A percentile compares a stretch with the other conserved stretches of the same genome.
These are phyloP conservation scores for Tanytarsus gracilentus DNA, from an alignment of 2,888 invertebrate genomes.

Conservation along the genomic window DNA sequence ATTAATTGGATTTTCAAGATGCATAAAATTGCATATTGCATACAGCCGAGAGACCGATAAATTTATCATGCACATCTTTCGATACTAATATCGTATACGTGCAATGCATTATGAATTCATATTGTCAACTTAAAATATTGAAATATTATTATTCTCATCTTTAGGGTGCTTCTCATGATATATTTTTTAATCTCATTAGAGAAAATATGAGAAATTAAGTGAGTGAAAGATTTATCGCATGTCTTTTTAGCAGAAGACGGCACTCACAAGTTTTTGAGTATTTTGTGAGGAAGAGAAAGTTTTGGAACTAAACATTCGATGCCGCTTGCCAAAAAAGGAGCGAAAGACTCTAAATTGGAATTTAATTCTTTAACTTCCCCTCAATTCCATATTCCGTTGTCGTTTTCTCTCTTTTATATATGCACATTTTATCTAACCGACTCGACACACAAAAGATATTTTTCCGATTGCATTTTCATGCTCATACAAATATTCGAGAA, in stretches of 20 bases:
- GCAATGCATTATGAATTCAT: constrained; percentile 5
- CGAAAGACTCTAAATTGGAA: constrained; percentile 19
- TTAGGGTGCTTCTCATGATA: no score
- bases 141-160: constrained; percentile 15
- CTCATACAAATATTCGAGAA: no score
- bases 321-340: constrained; percentile 11
- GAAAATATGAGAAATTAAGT: no score
- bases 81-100: constrained; percentile 7
- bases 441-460: no score
- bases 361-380: constrained; percentile 24
- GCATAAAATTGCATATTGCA: no score
- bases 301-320: neutral
- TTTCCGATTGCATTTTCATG: no score
- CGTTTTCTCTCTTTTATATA: neutral
- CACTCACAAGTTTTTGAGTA: no score
- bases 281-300: neutral
- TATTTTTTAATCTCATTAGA: no score
- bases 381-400: neutral
- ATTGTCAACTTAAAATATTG: constrained; percentile 19
- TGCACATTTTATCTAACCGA: neutral
- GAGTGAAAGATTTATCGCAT: no score
- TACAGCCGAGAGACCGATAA: neutral
- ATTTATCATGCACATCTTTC: constrained; percentile 10
- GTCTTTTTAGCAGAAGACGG: neutral
- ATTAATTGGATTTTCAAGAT: constrained; percentile 24